Evolutionary conservation across 2,888 invertebrate species (phyloP), one percentile per base, ranked within the genome.

Genomic region (Cylindroiulus punctatus): DNA sequence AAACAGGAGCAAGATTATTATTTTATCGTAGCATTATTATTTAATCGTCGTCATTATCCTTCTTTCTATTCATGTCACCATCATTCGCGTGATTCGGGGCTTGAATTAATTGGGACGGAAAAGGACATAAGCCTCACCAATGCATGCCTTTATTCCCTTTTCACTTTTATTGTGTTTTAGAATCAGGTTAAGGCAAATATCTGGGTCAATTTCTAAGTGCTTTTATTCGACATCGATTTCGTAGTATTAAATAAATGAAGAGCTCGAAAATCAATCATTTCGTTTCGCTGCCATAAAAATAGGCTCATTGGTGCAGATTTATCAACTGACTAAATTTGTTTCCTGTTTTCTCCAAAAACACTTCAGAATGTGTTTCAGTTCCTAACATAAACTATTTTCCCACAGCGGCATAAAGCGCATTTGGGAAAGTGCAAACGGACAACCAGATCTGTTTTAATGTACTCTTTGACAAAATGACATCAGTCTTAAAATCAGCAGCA

Each of bases 101-200:
- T 7, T 57, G 19, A 57, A n/a, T 19, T 57, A 44, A 44, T 10
- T 57, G 57, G 19, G n/a, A 57, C 19, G 19, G n/a, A 57, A 19
- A 57, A 10, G 17, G 44, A 10, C n/a, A n/a, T 57, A n/a, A n/a
- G 19, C 57, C 57, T 57, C n/a, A 19, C 19, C 57, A n/a, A 57
- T 19, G 57, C n/a, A 57, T 2, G 57, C n/a, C 19, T 14, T 7
- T n/a, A 44, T 44, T 57, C 19, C n/a, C 0, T 57, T 57, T n/a
- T 57, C 57, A 57, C n/a, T n/a, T 52, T n/a, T n/a, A n/a, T n/a
- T 57, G 19, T 57, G n/a, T 19, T n/a, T 19, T 19, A 7, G 57
- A 57, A 57, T 57, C n/a, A 57, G 57, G 57, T n/a, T 57, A 57
- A 19, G n/a, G n/a, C 57, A 57, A 19, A 57, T 57, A 57, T 57